Base-by-base conservation (phyloP, 2,113 vertebrate genomes). In the Phasianus colchicus region DNA sequence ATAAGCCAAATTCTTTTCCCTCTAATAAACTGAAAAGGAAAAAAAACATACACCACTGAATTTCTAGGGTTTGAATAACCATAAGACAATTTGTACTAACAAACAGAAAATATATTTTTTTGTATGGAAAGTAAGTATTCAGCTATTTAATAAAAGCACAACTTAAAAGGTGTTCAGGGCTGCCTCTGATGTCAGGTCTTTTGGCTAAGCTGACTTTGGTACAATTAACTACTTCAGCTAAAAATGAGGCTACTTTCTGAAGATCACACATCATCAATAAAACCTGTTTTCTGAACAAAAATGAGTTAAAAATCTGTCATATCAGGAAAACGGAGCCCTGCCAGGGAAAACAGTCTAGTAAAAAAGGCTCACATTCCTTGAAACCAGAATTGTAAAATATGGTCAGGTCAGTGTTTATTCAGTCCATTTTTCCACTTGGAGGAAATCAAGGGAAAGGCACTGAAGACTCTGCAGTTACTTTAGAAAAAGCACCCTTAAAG, bases 241-340 rank as follows among this genome's bases (percentile, higher is more conserved):
- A 93, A 93, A 81, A 18, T 61, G 73, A 55, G 70, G 45, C 43
- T 70, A 27, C 7, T 52, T 29, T 67, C 69, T 47, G 87, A 9
- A 74, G 29, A 71, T 94, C 73, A 81, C 91, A 93, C 87, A 90
- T 94, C 92, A 96, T 93, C 80, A 90, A 83, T 83, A 83, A 87
- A 45, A 89, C 57, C 87, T 81, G 52, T 47, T 75, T 91, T 61
- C 60, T 60, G 79, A 89, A 93, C 61, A 92, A 86, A 91, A 83
- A 45, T 0, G 6, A 86, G 96, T 95, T 95, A 55, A 92, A 88
- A 93, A 92, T 77, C 73, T 73, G 79, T 65, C 88, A 9, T 86
- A 96, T 92, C 90, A 86, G 43, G 61, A 74, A 86, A 58, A 92
- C 74, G 73, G 83, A 94, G 20, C 52, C 19, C 52, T 92, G 94